A percentile compares a stretch with the other conserved stretches of the same genome.
phyloP scores from a whole-genome alignment of 2,797 vertebrate species.

The Bryconaethiops microstoma region DNA sequence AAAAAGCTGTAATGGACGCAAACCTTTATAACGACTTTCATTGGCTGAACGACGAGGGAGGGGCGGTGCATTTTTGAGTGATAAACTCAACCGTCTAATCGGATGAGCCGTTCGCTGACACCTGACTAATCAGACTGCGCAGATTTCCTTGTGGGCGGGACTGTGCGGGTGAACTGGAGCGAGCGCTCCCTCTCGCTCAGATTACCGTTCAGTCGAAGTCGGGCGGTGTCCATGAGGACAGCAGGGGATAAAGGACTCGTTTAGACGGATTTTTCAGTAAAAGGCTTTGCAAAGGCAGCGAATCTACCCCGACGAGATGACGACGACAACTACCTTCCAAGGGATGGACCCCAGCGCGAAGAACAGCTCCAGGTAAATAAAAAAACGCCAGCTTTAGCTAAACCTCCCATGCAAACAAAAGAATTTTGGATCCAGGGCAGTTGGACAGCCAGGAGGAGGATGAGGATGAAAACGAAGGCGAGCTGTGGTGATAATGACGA shows the following conservation, averaged over 20 bases:
- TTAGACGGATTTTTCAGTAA: neutral
- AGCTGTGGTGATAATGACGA: neutral
- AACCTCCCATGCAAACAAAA: slow-evolving; percentile 75
- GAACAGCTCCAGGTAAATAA: slow-evolving; percentile 81
- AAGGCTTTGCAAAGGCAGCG: slow-evolving; percentile 27
- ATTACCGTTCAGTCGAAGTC: slow-evolving; percentile 69
- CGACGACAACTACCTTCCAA: slow-evolving; percentile 80
- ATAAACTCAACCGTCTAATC: slow-evolving; percentile 62
- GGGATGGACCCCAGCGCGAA: slow-evolving; percentile 80
- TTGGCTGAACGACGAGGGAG: slow-evolving; percentile 20
- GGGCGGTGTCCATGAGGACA: slow-evolving; percentile 78
- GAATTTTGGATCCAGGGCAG: slow-evolving; percentile 71
- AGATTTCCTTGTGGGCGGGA: slow-evolving; percentile 62
- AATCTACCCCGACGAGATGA: slow-evolving; percentile 69
- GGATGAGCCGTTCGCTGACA: neutral
- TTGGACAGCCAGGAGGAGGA: slow-evolving; percentile 13
- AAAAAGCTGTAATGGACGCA: slow-evolving; percentile 35
- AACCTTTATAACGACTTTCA: slow-evolving; percentile 30
- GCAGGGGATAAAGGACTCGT: slow-evolving; percentile 40
- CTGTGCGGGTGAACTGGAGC: slow-evolving; percentile 65
- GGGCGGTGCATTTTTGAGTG: slow-evolving; percentile 46
- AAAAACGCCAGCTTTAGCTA: slow-evolving; percentile 15
- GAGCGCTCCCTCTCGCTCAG: slow-evolving; percentile 57
- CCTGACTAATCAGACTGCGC: slow-evolving; percentile 67
- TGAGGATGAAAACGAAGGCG: neutral